Evolutionary conservation across 2,888 invertebrate genomes (phyloP), one percentile per base, ranked within the genome.

Genomic region (Erynnis tages): DNA sequence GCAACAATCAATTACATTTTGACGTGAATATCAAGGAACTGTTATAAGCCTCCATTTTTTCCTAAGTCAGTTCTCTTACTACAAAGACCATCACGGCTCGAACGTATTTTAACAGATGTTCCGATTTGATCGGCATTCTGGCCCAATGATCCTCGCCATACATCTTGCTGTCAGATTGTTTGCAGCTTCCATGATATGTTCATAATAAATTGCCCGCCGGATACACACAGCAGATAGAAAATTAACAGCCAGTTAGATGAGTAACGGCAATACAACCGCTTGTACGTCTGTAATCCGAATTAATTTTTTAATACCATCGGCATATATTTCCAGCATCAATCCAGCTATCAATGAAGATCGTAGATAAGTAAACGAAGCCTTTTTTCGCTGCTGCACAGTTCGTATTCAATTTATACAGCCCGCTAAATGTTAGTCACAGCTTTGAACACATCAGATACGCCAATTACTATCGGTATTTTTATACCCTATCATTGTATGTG

Each of bases 111-210:
- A 27, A 29, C 37, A 49, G 40, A 40, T 49, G 40, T 41, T 40
- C 40, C 4, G 48, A 49, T 41, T 32, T 49, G 48, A 49, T 49
- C 32, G 40, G 38, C 32, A 25, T 41, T 49, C 35, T 43, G 27
- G 27, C 25, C 35, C 43, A 16, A 34, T 50, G 25, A 34, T 43
- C 16, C 16, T 49, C 16, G 30, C 32, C 40, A 32, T 48, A 32
- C 38, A 11, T 48, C 40, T 49, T 41, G 41, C 17, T 49, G 41
- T 41, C 49, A 41, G 49, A 49, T 41, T 49, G 40, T 40, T 49
- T 40, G 32, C 32, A 32, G 32, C 40, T 47, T 30, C 29, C 16
- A 30, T 47, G 38, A 47, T 48, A 32, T 48, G 48, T 47, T 47
- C 29, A 47, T 47, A 29, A 34, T 29, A 47, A 40, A 38, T 40